phyloP scores from a whole-genome alignment of 2,797 vertebrate genomes.

The Myotis findleyi region DNA sequence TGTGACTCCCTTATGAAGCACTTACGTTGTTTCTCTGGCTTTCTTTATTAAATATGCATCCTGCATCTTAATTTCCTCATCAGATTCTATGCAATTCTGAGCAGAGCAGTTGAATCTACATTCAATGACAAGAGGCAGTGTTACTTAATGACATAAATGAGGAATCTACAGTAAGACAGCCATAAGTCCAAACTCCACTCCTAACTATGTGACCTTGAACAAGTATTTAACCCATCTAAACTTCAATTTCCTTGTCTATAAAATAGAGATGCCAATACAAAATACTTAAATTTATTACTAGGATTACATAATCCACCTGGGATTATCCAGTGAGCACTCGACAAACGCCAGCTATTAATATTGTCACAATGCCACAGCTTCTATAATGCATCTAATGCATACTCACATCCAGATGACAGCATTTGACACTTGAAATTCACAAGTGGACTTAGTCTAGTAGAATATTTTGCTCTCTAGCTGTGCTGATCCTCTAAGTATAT shows the following conservation, averaged over 20 bases:
- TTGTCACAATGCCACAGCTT: not conserved
- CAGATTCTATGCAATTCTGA: conserved; percentile 41
- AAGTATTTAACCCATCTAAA: conserved; percentile 23
- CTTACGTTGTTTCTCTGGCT: not conserved
- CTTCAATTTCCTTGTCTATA: not conserved
- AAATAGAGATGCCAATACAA: not conserved
- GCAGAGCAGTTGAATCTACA: conserved; percentile 12
- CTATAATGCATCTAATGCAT: not conserved
- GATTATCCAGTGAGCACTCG: not conserved
- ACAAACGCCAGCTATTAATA: not conserved
- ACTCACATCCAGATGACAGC: not conserved
- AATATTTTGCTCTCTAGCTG: not conserved
- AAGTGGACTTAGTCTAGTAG: not conserved
- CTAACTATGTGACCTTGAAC: not conserved
- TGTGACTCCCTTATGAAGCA: not conserved
- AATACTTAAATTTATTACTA: not conserved
- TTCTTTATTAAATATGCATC: conserved; percentile 2
- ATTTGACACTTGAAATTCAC: not conserved
- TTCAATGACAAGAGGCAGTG: not conserved
- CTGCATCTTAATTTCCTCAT: conserved; percentile 10
- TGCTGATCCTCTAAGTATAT: not conserved
- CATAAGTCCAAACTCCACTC: not conserved
- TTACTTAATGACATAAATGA: not conserved
- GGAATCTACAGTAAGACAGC: not conserved
- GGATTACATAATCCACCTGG: not conserved